Base-by-base conservation (phyloP, 2,113 vertebrate species). In the Dasyurus viverrinus region DNA sequence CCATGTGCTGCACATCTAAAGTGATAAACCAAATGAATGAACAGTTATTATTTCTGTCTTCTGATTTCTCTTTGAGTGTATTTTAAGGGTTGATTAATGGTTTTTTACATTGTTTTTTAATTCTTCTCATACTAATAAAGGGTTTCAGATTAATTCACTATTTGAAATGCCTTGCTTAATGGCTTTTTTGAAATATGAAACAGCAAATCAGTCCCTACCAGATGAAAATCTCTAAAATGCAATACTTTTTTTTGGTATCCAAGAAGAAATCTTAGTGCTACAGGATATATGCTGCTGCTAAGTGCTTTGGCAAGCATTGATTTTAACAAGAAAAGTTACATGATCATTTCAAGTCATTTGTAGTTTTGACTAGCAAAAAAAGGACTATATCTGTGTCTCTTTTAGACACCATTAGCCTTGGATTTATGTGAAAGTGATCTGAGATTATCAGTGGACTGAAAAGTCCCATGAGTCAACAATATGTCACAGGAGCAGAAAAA, bases 121-220 rank as follows among this genome's bases (percentile, higher is more conserved):
- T 94, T 96, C 97, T 97, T 95, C 94, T 97, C 94, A 68, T 50
- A 93, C 48, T 90, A 95, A 97, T 95, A 97, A 98, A 98, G 52
- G 93, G 93, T 95, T 98, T 95, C 93, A 98, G 97, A 98, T 98
- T 98, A 99, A 98, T 98, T 97, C 97, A 95, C 97, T 98, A 98
- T 98, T 97, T 97, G 97, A 97, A 96, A 94, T 96, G 98, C 54
- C 92, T 96, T 97, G 92, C 94, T 96, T 98, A 98, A 98, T 97
- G 97, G 97, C 48, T 96, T 97, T 98, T 98, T 98, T 98, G 97
- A 98, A 98, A 97, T 98, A 97, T 95, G 91, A 68, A 97, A 97
- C 98, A 98, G 98, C 96, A 98, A 96, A 98, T 98, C 97, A 98
- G 98, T 98, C 97, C 96, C 96, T 93, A 55, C 26, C 42, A 95